Percentiles rank a stretch among this genome's conserved stretches.
These are phyloP conservation scores for Orchestes rusci DNA, from an alignment of 2,888 invertebrate genomes.

Conservation along the genomic window DNA sequence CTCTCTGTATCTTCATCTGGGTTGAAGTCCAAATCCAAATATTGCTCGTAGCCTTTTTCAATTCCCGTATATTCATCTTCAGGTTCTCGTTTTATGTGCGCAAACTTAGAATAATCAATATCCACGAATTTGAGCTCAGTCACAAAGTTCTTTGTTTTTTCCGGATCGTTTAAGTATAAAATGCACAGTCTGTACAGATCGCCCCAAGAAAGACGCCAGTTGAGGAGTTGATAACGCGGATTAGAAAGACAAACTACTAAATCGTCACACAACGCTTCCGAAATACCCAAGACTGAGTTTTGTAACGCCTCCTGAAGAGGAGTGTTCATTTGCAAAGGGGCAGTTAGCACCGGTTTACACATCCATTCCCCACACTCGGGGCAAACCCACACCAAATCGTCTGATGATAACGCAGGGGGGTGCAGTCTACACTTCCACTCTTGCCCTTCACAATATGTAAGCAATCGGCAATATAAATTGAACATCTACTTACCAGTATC, in stretches of 20 bases:
- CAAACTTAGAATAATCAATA: slow-evolving; percentile 60
- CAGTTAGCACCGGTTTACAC: slow-evolving; percentile 37
- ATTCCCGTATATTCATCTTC: slow-evolving; percentile 38
- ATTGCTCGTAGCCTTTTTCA: slow-evolving; percentile 37
- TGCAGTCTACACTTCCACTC: slow-evolving; percentile 41
- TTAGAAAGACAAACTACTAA: slow-evolving; percentile 63
- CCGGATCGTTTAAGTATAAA: slow-evolving; percentile 49
- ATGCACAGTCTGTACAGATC: slow-evolving; percentile 52
- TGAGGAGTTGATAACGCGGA: slow-evolving; percentile 63
- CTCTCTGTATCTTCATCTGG: slow-evolving; percentile 35
- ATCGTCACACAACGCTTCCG: slow-evolving; percentile 61
- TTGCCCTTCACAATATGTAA: no score
- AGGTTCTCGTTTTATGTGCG: slow-evolving; percentile 51
- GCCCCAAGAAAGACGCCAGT: slow-evolving; percentile 60
- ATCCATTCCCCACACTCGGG: slow-evolving; percentile 41
- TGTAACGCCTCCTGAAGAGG: slow-evolving; percentile 44
- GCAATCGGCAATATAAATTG: no score
- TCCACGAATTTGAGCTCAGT: slow-evolving; percentile 70
- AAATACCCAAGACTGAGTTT: slow-evolving; percentile 58
- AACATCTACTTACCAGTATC: slow-evolving; percentile 32
- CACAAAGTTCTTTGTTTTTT: slow-evolving; percentile 57
- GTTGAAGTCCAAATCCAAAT: slow-evolving; percentile 34
- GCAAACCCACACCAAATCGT: slow-evolving; percentile 39
- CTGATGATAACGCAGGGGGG: slow-evolving; percentile 36
- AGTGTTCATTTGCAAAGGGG: slow-evolving; percentile 37